These are phyloP conservation scores for Otolemur garnettii DNA, from an alignment of 2,113 vertebrate species.

Conservation along the genomic window DNA sequence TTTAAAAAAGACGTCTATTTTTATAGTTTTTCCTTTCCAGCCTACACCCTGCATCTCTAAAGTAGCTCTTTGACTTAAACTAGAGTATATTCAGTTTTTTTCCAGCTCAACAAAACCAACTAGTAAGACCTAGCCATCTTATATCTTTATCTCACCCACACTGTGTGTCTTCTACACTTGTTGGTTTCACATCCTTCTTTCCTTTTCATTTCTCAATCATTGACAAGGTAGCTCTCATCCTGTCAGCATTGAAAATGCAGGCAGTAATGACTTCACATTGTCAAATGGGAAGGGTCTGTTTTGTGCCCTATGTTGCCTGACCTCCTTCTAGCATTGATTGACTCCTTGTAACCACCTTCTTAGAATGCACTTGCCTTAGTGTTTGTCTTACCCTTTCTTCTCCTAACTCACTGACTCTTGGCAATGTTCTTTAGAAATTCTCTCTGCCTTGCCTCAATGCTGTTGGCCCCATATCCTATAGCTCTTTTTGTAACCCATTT, in stretches of 20 bases:
- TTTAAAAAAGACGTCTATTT: neutral
- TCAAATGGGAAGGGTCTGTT: neutral
- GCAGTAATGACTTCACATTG: neutral
- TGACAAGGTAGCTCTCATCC: neutral
- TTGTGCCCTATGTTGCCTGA: neutral
- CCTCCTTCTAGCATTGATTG: neutral
- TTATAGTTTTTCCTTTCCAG: neutral
- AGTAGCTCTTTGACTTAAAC: neutral
- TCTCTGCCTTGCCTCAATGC: neutral
- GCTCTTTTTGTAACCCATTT: neutral
- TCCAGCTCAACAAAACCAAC: neutral
- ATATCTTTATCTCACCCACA: neutral
- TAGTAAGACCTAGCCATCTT: neutral
- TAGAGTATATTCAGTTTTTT: neutral
- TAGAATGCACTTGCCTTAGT: neutral
- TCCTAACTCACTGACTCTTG: neutral
- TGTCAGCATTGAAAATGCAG: neutral
- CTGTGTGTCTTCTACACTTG: neutral
- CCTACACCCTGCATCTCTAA: neutral
- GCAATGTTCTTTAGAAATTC: neutral
- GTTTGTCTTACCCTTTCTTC: neutral
- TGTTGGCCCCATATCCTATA: accelerated
- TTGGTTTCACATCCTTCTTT: neutral
- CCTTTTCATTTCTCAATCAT: neutral
- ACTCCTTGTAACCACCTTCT: neutral